Base-by-base conservation (phyloP, 1,140 invertebrate species). In the Drosophila watanabei region DNA sequence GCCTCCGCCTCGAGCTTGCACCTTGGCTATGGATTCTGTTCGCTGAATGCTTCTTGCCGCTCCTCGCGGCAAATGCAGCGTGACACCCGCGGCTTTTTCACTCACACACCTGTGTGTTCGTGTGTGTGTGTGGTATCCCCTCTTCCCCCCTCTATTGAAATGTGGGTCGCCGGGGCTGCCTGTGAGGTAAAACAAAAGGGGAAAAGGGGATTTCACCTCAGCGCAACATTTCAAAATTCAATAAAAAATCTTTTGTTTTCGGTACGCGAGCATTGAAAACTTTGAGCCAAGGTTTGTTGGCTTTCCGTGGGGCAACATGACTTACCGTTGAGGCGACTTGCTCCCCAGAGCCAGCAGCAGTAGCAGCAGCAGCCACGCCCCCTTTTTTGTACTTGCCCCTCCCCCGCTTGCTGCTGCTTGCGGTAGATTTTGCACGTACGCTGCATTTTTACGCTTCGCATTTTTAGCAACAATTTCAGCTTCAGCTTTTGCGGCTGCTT, bases 221-320 rank as follows among this genome's bases (percentile, higher is more conserved):
- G 69, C 66, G 63, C 81, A 66, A 63, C 82, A 80, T 66, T 90
- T 77, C 79, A 86, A 89, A 90, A 89, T 89, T 89, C 86, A 89
- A 89, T 89, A 89, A 90, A 86, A 82, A 88, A 86, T 85, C 86
- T 89, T 89, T 90, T 90, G 82, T 89, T 89, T 89, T 90, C 73
- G 61, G 49, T 51, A 70, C 65, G 64, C 82, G 76, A 52, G 72
- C 70, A 89, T 89, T 89, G 85, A 89, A 89, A 89, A 90, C 73
- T 89, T 81, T 89, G 85, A 88, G 85, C 85, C 81, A 81, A 81
- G 81, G 80, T 80, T 78, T 86, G 80, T 71, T 71, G 65, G 72
- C 77, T 85, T 84, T 80, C 63, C 75, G 59, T 54, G 72, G 48
- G 48, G 65, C 78, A 71, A 73, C 81, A 80, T 86, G 85, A 90